Evolutionary conservation across 2,888 invertebrate species (phyloP).

Genomic region (Lochmaea capreae): DNA sequence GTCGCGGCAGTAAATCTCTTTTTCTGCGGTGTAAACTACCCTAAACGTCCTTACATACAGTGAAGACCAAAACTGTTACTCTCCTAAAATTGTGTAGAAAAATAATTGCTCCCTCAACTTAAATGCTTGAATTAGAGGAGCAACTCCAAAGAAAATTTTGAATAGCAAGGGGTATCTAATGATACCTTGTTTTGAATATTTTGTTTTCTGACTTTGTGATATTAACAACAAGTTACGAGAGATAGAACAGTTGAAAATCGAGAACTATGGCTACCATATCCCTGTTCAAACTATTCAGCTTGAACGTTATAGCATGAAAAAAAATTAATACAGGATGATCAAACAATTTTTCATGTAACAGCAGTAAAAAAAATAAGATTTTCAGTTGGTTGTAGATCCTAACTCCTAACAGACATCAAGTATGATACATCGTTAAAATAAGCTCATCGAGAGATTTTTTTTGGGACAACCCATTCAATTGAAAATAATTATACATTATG

Average conservation of each 20-base stretch:
- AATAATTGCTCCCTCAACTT: neutral
- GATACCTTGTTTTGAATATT: no score
- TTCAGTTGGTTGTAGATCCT: no score
- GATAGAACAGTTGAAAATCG: neutral
- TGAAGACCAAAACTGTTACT: neutral
- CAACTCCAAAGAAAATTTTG: no score
- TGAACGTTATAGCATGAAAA: neutral
- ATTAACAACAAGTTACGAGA: slow-evolving; percentile 1
- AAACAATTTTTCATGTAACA: neutral
- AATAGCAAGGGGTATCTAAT: no score
- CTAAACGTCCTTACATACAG: neutral
- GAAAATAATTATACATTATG: neutral
- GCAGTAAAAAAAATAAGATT: no score
- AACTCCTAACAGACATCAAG: no score
- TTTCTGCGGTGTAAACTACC: neutral
- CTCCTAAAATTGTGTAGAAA: no score
- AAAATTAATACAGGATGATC: neutral
- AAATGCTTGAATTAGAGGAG: neutral
- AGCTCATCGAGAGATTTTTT: no score
- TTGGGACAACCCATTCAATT: no score
- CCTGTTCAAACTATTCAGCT: neutral
- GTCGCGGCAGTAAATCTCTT: neutral
- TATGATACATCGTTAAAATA: no score
- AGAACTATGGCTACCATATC: neutral
- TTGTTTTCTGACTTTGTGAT: neutral